phyloP scores from a whole-genome alignment of 92 coral and sea anemone species.

The Micromussa lordhowensis region DNA sequence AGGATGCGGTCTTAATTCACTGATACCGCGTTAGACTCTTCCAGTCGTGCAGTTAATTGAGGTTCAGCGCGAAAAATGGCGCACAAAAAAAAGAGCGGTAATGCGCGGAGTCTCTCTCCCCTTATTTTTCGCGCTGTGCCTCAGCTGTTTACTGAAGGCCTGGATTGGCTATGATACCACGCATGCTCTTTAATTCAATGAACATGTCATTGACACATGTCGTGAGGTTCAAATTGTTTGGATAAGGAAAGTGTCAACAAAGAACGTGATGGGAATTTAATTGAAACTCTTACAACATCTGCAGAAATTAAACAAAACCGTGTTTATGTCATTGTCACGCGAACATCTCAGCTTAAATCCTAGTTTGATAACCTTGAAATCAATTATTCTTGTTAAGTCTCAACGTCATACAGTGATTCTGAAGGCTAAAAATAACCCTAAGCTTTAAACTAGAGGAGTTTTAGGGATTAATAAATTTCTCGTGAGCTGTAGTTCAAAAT shows the following conservation, averaged over 20 bases:
- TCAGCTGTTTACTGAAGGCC: too few relatives aligned
- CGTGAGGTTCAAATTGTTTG: constrained; percentile 10
- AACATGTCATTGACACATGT: neutral
- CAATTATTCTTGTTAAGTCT: neutral
- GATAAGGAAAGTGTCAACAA: neutral
- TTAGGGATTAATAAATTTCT: neutral
- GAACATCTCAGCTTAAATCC: neutral
- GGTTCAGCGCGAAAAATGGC: too few relatives aligned
- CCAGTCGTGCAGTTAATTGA: too few relatives aligned
- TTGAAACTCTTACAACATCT: neutral
- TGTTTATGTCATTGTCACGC: neutral
- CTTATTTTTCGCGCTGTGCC: too few relatives aligned
- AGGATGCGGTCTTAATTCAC: too few relatives aligned
- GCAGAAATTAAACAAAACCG: neutral
- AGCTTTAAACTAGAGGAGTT: neutral
- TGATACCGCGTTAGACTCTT: too few relatives aligned
- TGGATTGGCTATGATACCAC: neutral
- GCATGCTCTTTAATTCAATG: neutral
- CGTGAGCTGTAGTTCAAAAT: neutral
- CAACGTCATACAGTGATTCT: neutral
- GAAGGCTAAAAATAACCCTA: neutral
- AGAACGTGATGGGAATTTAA: neutral
- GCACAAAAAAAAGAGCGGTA: too few relatives aligned
- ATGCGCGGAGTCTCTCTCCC: too few relatives aligned
- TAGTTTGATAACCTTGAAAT: neutral